Evolutionary conservation across 2,113 vertebrate species (phyloP).

Genomic region (Callipepla squamata): DNA sequence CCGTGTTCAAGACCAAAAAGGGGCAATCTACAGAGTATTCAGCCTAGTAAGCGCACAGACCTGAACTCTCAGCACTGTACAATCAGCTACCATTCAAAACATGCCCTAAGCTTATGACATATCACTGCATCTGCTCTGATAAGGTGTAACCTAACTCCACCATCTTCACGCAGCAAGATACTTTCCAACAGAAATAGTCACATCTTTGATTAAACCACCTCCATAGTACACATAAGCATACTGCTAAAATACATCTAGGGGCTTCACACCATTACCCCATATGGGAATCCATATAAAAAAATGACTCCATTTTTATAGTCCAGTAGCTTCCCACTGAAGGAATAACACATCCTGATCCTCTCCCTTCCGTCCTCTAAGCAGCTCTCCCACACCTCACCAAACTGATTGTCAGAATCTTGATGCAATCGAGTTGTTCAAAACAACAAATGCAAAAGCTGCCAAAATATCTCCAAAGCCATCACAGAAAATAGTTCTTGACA

Average conservation of each 20-base stretch:
- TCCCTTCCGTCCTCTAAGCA: neutral
- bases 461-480: neutral
- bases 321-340: neutral
- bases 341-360: neutral
- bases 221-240: neutral
- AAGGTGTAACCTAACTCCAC: neutral
- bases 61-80: neutral
- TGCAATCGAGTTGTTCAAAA: neutral
- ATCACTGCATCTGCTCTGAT: neutral
- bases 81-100: neutral
- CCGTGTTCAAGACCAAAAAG: neutral
- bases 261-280: neutral
- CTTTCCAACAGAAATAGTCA: neutral
- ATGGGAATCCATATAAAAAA: neutral
- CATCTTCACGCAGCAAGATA: neutral
- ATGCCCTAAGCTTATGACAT: neutral
- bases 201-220: neutral
- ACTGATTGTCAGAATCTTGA: neutral
- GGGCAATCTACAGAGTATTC: neutral
- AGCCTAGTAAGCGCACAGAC: neutral
- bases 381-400: neutral
- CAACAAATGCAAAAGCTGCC: neutral
- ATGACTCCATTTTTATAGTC: accelerated
- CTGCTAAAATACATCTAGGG: neutral
- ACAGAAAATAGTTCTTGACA: neutral